Evolutionary conservation across 2,113 vertebrate genomes (phyloP).

Genomic region (Dipodomys stephensi): DNA sequence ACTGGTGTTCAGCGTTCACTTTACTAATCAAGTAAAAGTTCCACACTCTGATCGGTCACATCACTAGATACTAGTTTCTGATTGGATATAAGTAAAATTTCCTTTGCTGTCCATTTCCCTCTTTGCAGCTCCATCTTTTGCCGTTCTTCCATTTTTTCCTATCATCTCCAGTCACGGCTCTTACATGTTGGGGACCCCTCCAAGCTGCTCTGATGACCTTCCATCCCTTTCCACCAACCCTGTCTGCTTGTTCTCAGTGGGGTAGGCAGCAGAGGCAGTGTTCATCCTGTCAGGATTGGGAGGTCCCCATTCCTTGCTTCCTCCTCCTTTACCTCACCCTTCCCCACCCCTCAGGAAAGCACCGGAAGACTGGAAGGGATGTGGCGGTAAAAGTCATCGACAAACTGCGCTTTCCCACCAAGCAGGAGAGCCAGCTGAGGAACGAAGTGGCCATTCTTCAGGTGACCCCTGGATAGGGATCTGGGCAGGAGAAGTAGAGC

Average conservation of each 20-base stretch:
- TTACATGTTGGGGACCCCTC: neutral
- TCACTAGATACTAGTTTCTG: neutral
- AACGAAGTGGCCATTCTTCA: slow-evolving; percentile 92
- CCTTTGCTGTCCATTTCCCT: neutral
- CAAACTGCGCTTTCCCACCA: slow-evolving; percentile 91
- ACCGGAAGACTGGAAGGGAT: slow-evolving; percentile 87
- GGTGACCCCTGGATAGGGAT: slow-evolving; percentile 78
- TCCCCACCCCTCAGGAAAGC: slow-evolving; percentile 82
- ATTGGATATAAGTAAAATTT: neutral
- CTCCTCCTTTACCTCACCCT: neutral
- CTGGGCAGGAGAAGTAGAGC: neutral
- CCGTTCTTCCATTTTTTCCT: neutral
- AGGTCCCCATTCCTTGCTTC: neutral
- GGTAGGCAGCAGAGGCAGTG: neutral
- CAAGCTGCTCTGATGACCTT: neutral
- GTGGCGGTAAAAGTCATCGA: slow-evolving; percentile 93
- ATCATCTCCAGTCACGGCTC: neutral
- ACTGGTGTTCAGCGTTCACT: too few species aligned
- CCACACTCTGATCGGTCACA: neutral
- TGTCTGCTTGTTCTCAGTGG: neutral
- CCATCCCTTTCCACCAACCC: neutral
- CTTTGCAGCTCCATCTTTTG: neutral
- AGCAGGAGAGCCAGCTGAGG: slow-evolving; percentile 90
- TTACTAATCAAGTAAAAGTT: neutral
- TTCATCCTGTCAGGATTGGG: neutral